Conservation (phyloP, 2,113 vertebrate species). For the Aplodontia rufa region DNA sequence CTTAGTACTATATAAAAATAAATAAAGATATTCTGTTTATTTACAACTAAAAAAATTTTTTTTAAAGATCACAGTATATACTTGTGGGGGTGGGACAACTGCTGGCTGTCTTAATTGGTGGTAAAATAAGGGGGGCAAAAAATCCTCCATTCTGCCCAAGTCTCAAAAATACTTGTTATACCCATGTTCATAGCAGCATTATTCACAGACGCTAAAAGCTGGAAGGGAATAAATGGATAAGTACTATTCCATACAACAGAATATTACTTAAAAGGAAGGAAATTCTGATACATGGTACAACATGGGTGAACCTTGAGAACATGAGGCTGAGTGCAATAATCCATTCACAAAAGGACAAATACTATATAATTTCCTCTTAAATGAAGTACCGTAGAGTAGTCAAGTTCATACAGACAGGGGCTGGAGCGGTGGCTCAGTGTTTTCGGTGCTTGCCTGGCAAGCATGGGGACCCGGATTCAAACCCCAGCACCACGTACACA, state of each 20-base stretch:
- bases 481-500: too few relatives aligned
- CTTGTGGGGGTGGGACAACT: neutral
- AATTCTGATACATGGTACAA: neutral
- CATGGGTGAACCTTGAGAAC: too few relatives aligned
- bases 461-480: too few relatives aligned
- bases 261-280: neutral
- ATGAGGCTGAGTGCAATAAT: neutral
- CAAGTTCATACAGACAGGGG: neutral
- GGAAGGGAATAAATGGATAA: too few relatives aligned
- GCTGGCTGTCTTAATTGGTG: neutral
- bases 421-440: too few relatives aligned
- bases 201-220: too few relatives aligned
- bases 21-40: too few relatives aligned
- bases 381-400: neutral
- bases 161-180: neutral
- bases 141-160: neutral
- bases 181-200: too few relatives aligned
- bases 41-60: too few relatives aligned
- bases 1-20: too few relatives aligned
- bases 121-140: neutral
- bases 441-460: too few relatives aligned
- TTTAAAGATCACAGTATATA: neutral
- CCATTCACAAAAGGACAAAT: neutral
- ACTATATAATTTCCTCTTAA: neutral
- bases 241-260: neutral